Base-by-base conservation (phyloP, 1,140 invertebrate species). In the Drosophila repletoides region DNA sequence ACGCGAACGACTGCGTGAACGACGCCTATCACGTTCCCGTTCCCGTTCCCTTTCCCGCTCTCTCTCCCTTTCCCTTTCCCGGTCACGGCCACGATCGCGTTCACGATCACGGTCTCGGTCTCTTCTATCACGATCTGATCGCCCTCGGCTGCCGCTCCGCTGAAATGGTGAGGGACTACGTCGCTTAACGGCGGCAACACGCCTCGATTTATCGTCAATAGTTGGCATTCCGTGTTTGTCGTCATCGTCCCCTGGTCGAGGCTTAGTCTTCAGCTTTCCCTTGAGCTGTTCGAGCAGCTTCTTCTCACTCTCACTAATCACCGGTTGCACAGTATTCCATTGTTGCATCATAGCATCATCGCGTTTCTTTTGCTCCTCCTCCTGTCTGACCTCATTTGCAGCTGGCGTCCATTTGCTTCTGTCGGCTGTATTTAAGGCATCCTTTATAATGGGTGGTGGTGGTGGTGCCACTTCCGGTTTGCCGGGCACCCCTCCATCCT, bases 201-300 rank as follows among this genome's bases (percentile, higher is more conserved):
- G 63, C 10, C 55, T 65, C 1, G 40, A 33, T 12, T 88, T 86
- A 0, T 88, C 72, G 6, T 87, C 81, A 0, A 4, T 14, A 4
- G 43, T 29, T 26, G 56, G 19, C 0, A 14, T 43, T 6, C 63
- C 19, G 6, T 10, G 36, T 38, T 79, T 77, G 21, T 10, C 38
- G 3, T 80, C 72, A n/a, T n/a, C n/a, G 1, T 88, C 72, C 2
- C 34, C 15, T 10, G 61, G 59, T 0, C 68, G 26, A 10, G 36
- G 17, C 41, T 90, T 76, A 28, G 76, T 84, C 51, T 91, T 91
- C 9, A 92, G 81, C 59, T 90, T 84, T 12, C 91, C 92, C 65
- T 93, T 94, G 5, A 94, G 89, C 34, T 91, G 91, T 43, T 93
- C 93, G 0, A 94, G 76, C 19, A 94, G 75, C 45, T 92, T 91